Conservation (phyloP, 2,113 vertebrate genomes). For the Gymnarchus niloticus region DNA sequence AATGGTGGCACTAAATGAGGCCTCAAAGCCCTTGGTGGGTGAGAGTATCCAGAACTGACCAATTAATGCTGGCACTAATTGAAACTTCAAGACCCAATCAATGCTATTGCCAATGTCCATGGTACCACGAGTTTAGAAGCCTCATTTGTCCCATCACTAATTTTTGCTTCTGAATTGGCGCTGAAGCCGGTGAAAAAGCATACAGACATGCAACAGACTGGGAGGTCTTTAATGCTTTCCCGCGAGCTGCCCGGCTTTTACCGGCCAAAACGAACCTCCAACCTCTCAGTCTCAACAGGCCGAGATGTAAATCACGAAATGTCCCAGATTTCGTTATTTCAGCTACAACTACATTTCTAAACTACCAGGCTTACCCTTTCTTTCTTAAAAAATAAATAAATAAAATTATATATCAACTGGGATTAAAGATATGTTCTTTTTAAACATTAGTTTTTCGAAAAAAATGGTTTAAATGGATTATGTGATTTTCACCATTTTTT, state of each 20-base stretch:
- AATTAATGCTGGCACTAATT: too few species aligned
- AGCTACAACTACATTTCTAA: conserved; percentile 2
- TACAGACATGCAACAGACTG: conserved; percentile 9
- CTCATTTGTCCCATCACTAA: too few species aligned
- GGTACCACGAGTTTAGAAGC: too few species aligned
- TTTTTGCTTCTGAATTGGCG: conserved; percentile 9
- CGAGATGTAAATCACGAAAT: conserved; percentile 2
- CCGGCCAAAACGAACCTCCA: conserved; percentile 11
- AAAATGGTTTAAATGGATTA: background rate
- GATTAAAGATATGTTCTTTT: conserved; percentile 3
- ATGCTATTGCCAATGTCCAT: too few species aligned
- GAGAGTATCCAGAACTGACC: too few species aligned
- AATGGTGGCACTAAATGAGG: too few species aligned
- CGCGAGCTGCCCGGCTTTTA: conserved; percentile 14
- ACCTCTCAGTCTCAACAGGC: conserved; percentile 10
- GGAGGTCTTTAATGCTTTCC: conserved; percentile 19
- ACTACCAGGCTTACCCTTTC: conserved; percentile 7
- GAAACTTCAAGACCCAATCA: too few species aligned
- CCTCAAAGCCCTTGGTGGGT: too few species aligned
- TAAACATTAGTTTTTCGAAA: conserved; percentile 5
- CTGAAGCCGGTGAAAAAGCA: background rate
- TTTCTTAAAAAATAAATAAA: background rate
- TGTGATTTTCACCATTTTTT: conserved; percentile 6
- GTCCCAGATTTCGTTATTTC: background rate
- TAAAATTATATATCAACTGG: conserved; percentile 8